Evolutionary conservation across 2,797 vertebrate species (phyloP), one percentile per base, ranked within the genome.

Genomic region (Nyctibius grandis): DNA sequence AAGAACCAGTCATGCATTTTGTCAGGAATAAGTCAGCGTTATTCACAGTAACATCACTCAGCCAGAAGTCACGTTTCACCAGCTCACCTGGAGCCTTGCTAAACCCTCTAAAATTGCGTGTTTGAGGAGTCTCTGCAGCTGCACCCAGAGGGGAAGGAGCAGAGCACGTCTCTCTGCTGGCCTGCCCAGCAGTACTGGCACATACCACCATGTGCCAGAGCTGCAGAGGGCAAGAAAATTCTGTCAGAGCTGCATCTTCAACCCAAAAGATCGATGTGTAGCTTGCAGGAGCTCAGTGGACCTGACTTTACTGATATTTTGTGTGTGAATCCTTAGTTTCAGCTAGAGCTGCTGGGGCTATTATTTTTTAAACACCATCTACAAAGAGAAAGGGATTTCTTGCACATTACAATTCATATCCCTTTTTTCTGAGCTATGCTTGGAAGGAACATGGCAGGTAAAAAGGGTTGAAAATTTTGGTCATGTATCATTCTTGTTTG

Each of bases 301-400:
- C 12, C 12, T 1, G 1, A 28, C 28, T 79, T 57, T 6, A 63
- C 12, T 0, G 0, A 19, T 61, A 65, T n/a, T 69, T 77, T 83
- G 9, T 54, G 57, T 31, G 12, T 28, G 12, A 57, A 28, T 73
- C 19, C 22, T 60, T 69, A 44, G 31, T 59, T 92, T 91, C n/a
- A 38, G 12, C 26, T 80, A 56, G 34, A 87, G 23, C 12, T 64
- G 15, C 10, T 9, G 9, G 8, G 4, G 12, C 13, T 33, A 7
- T 74, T 54, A 23, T 18, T 82, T 85, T 88, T 85, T 60, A 91
- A 91, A 73, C 23, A 40, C 13, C 4, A 9, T 40, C 61, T 75
- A 51, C 29, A 57, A 68, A 64, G n/a, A 60, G 25, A 67, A 51
- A 36, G 26, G 6, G 36, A 2, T 1, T 64, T 36, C 57, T 33